These are phyloP conservation scores for Xenentodon cancila DNA, from an alignment of 2,797 vertebrate genomes.

Conservation along the genomic window DNA sequence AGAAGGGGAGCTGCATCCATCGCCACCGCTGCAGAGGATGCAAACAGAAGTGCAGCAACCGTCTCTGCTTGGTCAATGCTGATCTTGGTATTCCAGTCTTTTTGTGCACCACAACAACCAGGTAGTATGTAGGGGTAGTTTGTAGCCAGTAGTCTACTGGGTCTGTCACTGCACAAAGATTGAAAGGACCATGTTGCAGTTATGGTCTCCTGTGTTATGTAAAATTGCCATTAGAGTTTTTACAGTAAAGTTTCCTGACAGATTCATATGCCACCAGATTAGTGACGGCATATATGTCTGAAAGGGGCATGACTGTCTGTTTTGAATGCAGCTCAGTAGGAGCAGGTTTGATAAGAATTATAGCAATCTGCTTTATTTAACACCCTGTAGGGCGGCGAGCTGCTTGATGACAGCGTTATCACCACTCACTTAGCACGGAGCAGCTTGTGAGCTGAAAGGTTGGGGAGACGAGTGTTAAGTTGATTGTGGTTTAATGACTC, in stretches of 20 bases:
- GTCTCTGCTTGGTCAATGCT: too few species aligned
- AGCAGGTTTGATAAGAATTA: conserved; percentile 49
- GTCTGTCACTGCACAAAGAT: too few species aligned
- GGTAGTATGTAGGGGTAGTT: too few species aligned
- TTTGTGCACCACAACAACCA: too few species aligned
- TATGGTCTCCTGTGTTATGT: too few species aligned
- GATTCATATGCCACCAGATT: neutral
- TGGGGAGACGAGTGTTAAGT: neutral
- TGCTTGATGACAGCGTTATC: conserved; percentile 47
- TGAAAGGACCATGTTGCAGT: too few species aligned
- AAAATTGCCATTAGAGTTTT: neutral
- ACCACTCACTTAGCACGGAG: conserved; percentile 24
- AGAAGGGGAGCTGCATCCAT: too few species aligned
- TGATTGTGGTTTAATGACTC: too few species aligned
- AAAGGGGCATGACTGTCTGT: conserved; percentile 3
- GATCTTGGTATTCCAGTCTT: too few species aligned
- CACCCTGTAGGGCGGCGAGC: conserved; percentile 26
- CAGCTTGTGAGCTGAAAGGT: conserved; percentile 26
- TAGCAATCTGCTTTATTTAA: conserved; percentile 38
- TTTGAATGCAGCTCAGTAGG: conserved; percentile 21
- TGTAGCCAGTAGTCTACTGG: too few species aligned
- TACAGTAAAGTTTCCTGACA: neutral
- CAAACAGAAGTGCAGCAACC: too few species aligned
- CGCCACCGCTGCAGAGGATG: too few species aligned
- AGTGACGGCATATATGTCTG: neutral